Base-by-base conservation (phyloP, 2,113 vertebrate genomes). In the Callipepla californica region DNA sequence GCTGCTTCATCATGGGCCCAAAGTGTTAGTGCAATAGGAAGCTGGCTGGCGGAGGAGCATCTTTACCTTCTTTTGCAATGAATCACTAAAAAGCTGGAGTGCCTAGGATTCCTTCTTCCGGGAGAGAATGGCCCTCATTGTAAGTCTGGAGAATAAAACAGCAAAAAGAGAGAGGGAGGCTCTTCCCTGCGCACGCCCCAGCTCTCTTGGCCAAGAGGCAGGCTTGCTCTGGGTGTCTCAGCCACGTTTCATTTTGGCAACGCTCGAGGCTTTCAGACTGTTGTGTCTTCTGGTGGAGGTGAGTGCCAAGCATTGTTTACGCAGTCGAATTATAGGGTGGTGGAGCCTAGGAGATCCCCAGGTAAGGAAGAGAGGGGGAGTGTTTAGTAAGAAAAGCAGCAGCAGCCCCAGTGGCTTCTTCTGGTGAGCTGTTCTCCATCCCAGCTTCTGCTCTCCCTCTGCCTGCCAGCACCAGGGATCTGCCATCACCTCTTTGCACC, bases 51-150 rank as follows among this genome's bases (percentile, higher is more conserved):
- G 0, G 59, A 94, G 83, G 65, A 38, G 80, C 58, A 85, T 94
- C 88, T 87, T 19, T 73, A 77, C 80, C 48, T 96, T 91, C 69
- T 28, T 85, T 69, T 84, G 75, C 74, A 80, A 38, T 30, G 34
- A 55, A 50, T 81, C 47, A 25, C 40, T 80, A 34, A 62, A 90
- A 77, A 87, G 51, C 66, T 50, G 47, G 47, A 65, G 81, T 13
- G 58, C 4, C 44, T 85, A 62, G 70, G 87, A 93, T 90, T 95
- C 88, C 75, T 93, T 67, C 36, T 94, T 85, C 67, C 51, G 47
- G 82, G 72, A 82, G 69, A 92, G 83, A 96, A 92, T 57, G 74
- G 55, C 20, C 34, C 47, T 85, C 28, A 86, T 90, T 89, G 59
- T 95, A 8, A 30, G 68, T 48, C 66, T 84, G 58, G 51, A 87